Evolutionary conservation across 1,140 invertebrate genomes (phyloP).

Genomic region (Cydia pomonella): DNA sequence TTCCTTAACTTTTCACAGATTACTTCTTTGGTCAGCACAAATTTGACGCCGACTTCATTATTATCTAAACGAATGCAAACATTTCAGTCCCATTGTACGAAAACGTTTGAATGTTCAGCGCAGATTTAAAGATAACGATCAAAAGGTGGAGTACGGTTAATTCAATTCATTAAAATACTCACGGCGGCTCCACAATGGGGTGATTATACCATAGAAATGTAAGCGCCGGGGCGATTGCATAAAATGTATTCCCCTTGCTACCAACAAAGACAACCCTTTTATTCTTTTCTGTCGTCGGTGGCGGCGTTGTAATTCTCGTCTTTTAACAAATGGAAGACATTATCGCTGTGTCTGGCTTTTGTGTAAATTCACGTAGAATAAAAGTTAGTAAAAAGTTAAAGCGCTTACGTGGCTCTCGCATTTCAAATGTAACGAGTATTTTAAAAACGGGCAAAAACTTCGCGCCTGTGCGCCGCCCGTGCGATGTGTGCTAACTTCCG

Average conservation of each 20-base stretch:
- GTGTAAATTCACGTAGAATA: slow-evolving; percentile 69
- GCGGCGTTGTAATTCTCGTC: slow-evolving; percentile 60
- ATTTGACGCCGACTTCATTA: slow-evolving; percentile 16
- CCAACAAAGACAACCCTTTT: slow-evolving; percentile 63
- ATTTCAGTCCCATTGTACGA: background rate
- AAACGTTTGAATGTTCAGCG: slow-evolving; percentile 20
- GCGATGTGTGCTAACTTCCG: slow-evolving; percentile 37
- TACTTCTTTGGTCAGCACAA: slow-evolving; percentile 5
- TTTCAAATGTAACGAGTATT: slow-evolving; percentile 54
- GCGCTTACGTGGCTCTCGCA: slow-evolving; percentile 55
- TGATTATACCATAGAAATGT: slow-evolving; percentile 54
- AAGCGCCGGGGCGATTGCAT: slow-evolving; percentile 46
- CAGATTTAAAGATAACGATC: slow-evolving; percentile 23
- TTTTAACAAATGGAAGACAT: slow-evolving; percentile 73
- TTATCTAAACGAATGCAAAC: background rate
- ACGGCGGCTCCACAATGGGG: slow-evolving; percentile 45
- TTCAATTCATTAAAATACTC: slow-evolving; percentile 37
- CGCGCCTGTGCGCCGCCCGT: slow-evolving; percentile 33
- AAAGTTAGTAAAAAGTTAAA: slow-evolving; percentile 67
- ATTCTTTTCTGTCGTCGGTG: slow-evolving; percentile 60
- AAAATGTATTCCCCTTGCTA: slow-evolving; percentile 58
- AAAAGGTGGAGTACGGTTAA: slow-evolving; percentile 22
- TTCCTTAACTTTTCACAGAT: slow-evolving; percentile 29
- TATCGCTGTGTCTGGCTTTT: slow-evolving; percentile 66
- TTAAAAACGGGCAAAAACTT: slow-evolving; percentile 50